Base-by-base conservation (phyloP, 2,113 vertebrate species). In the Cacatua alba region DNA sequence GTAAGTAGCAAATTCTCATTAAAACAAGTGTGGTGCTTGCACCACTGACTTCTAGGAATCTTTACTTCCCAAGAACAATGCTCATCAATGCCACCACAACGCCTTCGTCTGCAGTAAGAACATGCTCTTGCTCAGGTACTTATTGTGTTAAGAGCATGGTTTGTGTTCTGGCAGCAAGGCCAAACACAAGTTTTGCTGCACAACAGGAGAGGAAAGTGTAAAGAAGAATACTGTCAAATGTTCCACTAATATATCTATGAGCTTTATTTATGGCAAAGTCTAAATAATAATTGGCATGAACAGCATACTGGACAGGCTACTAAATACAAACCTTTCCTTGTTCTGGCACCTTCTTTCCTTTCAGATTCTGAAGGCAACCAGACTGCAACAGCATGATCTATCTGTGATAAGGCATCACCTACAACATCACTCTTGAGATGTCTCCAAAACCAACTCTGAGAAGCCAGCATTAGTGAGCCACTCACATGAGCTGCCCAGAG, bases 1-100 rank as follows among this genome's bases (percentile, higher is more conserved):
- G 74, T 71, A 84, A 91, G 94, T 59, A 78, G 83, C 75, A 86
- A 94, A 74, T 87, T 69, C 88, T 91, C 53, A 68, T 92, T 90
- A 94, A 88, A 78, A 59, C 24, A 41, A 82, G 63, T 0, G 33
- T 64, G 74, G 78, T 86, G 83, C 68, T 77, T 93, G 88, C 96
- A 89, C 59, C 80, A 9, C 67, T 86, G 92, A 44, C 46, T 90
- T n/a, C 72, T 29, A 8, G 2, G 65, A 68, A 49, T 15, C 89
- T 78, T 77, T 35, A 11, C 87, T 59, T 35, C 57, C 33, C 57
- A 59, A 59, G 21, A 35, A 35, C 57, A 59, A 23, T 5, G 33
- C 57, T 23, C 20, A 59, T 10, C 13, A 59, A 35, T 24, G 33
- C 6, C 33, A 35, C 57, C 21, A 16, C 70, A n/a, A 26, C 3